Base-by-base conservation (phyloP, 2,113 vertebrate genomes). In the Polypterus bichir region DNA sequence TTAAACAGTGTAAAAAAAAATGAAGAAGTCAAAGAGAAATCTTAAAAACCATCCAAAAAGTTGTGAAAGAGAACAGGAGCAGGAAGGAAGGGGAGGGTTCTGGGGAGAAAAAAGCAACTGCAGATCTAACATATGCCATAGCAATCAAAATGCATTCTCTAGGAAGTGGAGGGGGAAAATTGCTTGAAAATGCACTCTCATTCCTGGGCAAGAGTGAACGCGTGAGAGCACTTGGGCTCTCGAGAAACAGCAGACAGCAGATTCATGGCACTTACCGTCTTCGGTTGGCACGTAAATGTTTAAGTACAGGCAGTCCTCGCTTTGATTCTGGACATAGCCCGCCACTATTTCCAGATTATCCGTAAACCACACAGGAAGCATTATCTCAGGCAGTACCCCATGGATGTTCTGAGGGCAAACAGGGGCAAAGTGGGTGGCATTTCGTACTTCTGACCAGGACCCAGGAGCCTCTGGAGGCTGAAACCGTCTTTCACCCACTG, bases 281-380 rank as follows among this genome's bases (percentile, higher is more conserved):
- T 95, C 92, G 3, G 88, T 91, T 76, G 92, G 92, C 57, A 95
- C 92, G 68, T 95, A 94, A 85, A 95, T 65, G 62, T 95, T 95
- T 76, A 95, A 90, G 78, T 92, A 94, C 67, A 95, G 90, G 71
- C 92, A 95, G 72, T 95, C 92, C 73, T 95, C 91, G 7, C 90
- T 94, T 87, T 95, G 91, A 78, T 94, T 92, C 80, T 92, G 91
- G 59, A 95, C 88, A 72, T 94, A 92, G 47, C 85, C 85, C 5
- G 92, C 89, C 0, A 88, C 91, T 47, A 90, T 84, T 49, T 95
- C 91, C 81, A 94, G 71, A 75, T 92, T 93, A 75, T 92, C 89
- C 0, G 90, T 93, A 82, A 94, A 95, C 92, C 92, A 95, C 61
- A 95, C 88, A 0, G 92, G 92, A 9, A 95, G 82, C 92, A 95